Percentiles rank a stretch among this genome's conserved stretches.
These are phyloP conservation scores for Helostoma temminkii DNA, from an alignment of 2,797 vertebrate species.

Conservation along the genomic window DNA sequence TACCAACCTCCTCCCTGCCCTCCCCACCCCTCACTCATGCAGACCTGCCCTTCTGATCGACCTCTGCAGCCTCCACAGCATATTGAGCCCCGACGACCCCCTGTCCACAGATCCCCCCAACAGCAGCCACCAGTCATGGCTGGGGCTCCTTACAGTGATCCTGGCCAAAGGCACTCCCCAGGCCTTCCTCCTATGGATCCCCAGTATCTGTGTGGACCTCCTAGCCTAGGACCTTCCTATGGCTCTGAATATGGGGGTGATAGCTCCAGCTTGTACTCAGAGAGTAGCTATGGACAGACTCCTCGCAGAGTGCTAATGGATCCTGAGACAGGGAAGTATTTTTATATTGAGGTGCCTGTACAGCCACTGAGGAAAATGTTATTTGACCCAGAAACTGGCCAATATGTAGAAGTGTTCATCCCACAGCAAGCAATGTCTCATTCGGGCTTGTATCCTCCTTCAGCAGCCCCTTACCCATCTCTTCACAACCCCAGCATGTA, in stretches of 20 bases:
- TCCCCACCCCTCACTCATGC: conserved; percentile 77
- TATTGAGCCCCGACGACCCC: conserved; percentile 70
- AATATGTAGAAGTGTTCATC: conserved; percentile 95
- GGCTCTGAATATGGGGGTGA: conserved; percentile 83
- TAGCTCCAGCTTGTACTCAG: conserved; percentile 81
- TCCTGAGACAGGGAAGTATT: conserved; percentile 94
- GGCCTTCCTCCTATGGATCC: conserved; percentile 78
- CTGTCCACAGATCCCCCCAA: conserved; percentile 80
- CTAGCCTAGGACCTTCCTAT: conserved; percentile 78
- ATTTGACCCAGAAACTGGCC: conserved; percentile 94
- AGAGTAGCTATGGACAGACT: conserved; percentile 75
- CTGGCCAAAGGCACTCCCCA: conserved; percentile 79
- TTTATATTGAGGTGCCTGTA: conserved; percentile 91
- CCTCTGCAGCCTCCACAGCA: conserved; percentile 69
- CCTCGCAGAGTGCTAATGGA: conserved; percentile 91
- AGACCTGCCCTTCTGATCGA: conserved; percentile 74
- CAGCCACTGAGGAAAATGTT: conserved; percentile 92
- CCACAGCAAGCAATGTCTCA: conserved; percentile 88
- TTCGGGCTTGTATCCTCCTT: conserved; percentile 86
- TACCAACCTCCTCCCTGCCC: conserved; percentile 78
- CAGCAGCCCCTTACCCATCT: conserved; percentile 85
- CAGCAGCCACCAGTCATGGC: conserved; percentile 71
- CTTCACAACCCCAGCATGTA: conserved; percentile 85
- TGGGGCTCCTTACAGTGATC: conserved; percentile 75
- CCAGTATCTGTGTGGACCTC: conserved; percentile 82